These are phyloP conservation scores for Galerucella pusilla DNA, from an alignment of 2,888 invertebrate species.

Conservation along the genomic window DNA sequence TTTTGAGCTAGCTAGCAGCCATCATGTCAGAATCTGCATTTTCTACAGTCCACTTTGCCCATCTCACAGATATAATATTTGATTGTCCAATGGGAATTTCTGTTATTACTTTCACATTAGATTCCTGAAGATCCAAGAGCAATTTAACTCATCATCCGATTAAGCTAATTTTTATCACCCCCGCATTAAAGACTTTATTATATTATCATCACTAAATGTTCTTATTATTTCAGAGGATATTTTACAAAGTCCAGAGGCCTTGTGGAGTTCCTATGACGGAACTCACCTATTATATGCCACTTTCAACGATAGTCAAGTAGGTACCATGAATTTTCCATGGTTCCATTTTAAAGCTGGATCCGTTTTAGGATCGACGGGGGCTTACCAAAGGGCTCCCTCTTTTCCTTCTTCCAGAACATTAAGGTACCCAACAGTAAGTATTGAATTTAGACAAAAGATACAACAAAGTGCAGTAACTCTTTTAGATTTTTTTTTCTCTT, in stretches of 20 bases:
- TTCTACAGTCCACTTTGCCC: too few relatives aligned
- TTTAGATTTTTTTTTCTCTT: background rate
- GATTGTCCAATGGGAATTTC: too few relatives aligned
- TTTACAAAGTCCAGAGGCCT: constrained; percentile 80
- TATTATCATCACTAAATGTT: background rate
- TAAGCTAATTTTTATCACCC: too few relatives aligned
- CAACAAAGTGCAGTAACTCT: background rate
- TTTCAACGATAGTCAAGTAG: constrained; percentile 86
- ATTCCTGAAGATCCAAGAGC: too few relatives aligned
- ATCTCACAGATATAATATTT: too few relatives aligned
- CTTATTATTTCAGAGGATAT: constrained; percentile 80
- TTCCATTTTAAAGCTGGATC: constrained; percentile 74
- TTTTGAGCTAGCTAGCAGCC: too few relatives aligned
- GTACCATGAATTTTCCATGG: constrained; percentile 83
- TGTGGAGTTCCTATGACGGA: constrained; percentile 89
- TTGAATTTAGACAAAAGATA: background rate
- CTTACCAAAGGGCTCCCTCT: constrained; percentile 65
- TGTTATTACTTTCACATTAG: too few relatives aligned
- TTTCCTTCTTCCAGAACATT: constrained; percentile 85
- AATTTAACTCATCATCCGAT: too few relatives aligned
- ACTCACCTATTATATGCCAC: constrained; percentile 85
- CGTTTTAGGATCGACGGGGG: constrained; percentile 71
- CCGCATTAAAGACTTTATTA: too few relatives aligned
- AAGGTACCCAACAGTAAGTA: constrained; percentile 83
- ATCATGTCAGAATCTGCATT: too few relatives aligned